Evolutionary conservation across 2,797 vertebrate species (phyloP).

Genomic region (Halcyon leucocephala): DNA sequence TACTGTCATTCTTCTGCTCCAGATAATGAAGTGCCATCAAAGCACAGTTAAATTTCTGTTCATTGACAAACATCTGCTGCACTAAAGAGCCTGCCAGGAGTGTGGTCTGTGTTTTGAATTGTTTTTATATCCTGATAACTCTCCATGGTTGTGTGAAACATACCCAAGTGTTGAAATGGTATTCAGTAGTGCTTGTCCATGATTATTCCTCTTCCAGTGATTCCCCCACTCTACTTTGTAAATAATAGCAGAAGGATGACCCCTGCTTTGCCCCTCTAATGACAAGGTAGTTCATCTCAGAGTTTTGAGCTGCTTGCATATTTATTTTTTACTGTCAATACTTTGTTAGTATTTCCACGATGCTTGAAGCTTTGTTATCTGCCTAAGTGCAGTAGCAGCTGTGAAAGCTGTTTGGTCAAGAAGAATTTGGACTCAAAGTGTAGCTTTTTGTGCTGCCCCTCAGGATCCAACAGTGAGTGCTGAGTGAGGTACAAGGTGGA

Average conservation of each 20-base stretch:
- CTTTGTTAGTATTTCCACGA: neutral
- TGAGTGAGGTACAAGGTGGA: neutral
- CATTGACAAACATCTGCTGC: conserved; percentile 21
- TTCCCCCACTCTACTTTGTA: neutral
- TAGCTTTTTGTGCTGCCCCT: neutral
- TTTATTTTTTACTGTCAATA: neutral
- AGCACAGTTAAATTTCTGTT: conserved; percentile 44
- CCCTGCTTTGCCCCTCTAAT: neutral
- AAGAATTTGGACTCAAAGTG: neutral
- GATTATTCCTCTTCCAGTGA: neutral
- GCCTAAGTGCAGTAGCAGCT: neutral
- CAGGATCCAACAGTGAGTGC: neutral
- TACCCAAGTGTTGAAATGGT: neutral
- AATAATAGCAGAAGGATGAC: neutral
- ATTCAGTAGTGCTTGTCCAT: neutral
- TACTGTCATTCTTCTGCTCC: conserved; percentile 13
- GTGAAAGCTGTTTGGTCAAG: neutral
- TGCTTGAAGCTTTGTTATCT: neutral
- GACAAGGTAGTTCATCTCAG: neutral
- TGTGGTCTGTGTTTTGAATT: conserved; percentile 31
- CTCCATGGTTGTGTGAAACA: conserved; percentile 2
- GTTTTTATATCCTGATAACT: conserved; percentile 24
- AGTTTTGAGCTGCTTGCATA: neutral
- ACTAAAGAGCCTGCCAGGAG: conserved; percentile 22
- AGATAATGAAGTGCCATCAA: conserved; percentile 6